These are phyloP conservation scores for Aphelocoma californica DNA, from an alignment of 2,797 vertebrate genomes.

Conservation along the genomic window DNA sequence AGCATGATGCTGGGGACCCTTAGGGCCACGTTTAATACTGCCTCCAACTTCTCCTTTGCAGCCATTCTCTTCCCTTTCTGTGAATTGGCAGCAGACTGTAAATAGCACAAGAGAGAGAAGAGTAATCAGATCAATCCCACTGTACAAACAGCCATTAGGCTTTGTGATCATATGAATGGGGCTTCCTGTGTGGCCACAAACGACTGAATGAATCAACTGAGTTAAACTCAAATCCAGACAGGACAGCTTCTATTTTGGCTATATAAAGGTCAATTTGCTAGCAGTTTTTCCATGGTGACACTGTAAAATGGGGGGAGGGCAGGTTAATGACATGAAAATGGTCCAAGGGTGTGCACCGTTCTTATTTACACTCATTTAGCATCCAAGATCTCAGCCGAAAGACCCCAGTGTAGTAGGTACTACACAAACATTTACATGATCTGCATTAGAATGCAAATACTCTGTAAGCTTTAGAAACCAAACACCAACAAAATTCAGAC, in stretches of 20 bases:
- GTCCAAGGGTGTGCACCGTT: neutral
- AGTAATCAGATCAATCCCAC: slow-evolving; percentile 61
- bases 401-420: neutral
- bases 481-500: neutral
- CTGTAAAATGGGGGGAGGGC: neutral
- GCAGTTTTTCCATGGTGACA: neutral
- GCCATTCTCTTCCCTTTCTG: slow-evolving; percentile 81
- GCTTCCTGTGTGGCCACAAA: slow-evolving; percentile 46
- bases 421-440: neutral
- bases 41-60: slow-evolving; percentile 92
- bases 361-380: neutral
- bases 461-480: neutral
- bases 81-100: slow-evolving; percentile 66
- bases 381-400: neutral
- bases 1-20: slow-evolving; percentile 98
- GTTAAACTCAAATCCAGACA: slow-evolving; percentile 26
- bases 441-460: neutral
- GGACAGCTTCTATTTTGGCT: slow-evolving; percentile 18
- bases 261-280: slow-evolving; percentile 17
- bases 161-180: slow-evolving; percentile 42
- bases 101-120: slow-evolving; percentile 55
- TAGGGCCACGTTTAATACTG: slow-evolving; percentile 95
- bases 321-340: neutral
- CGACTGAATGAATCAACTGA: slow-evolving; percentile 33
- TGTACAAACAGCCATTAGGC: slow-evolving; percentile 32